phyloP scores from a whole-genome alignment of 2,113 vertebrate species.

The Helogale parvula region DNA sequence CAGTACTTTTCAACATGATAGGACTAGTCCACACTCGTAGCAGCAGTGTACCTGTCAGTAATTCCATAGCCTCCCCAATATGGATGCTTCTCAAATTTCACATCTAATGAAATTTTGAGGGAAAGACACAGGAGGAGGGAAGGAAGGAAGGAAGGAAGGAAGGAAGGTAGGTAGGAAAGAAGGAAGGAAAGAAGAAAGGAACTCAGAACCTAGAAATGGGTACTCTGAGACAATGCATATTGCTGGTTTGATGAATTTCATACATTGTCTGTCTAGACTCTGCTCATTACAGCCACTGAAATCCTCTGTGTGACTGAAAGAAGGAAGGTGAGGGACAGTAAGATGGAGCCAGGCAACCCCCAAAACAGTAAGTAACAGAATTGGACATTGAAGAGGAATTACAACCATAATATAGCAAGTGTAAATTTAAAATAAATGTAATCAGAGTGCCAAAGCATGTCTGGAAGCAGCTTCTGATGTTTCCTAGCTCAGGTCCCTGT shows the following conservation, averaged over 20 bases:
- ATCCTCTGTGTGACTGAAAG: background rate
- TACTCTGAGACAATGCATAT: background rate
- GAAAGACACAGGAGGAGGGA: background rate
- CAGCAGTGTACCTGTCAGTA: background rate
- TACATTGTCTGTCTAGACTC: background rate
- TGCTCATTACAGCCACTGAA: background rate
- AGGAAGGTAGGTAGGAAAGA: background rate
- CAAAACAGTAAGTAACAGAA: background rate
- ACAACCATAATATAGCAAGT: background rate
- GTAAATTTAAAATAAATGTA: background rate
- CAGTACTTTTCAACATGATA: background rate
- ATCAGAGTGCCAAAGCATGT: background rate
- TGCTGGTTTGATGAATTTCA: constrained; percentile 5
- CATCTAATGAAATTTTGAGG: background rate
- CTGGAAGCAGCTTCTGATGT: background rate
- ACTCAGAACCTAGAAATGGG: background rate
- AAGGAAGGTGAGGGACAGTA: background rate
- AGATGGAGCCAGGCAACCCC: background rate
- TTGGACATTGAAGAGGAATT: background rate
- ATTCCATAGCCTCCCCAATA: background rate
- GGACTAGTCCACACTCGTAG: background rate
- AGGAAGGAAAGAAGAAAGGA: background rate
- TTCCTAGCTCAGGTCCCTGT: background rate
- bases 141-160: too few species aligned
- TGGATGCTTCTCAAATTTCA: background rate